phyloP scores from a whole-genome alignment of 1,140 invertebrate species.

The Rhagoletis pomonella region DNA sequence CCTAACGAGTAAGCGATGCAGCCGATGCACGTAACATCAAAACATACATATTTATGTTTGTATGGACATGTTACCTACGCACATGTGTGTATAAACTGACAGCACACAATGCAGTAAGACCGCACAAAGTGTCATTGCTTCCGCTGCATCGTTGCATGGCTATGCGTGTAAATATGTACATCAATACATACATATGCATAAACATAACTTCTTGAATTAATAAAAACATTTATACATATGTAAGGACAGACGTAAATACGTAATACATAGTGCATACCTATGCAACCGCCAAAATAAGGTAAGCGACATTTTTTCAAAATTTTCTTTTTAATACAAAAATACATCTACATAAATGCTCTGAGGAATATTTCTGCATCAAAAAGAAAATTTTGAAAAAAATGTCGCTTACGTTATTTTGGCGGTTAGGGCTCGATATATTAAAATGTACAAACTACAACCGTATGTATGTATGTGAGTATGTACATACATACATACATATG shows the following conservation, averaged over 20 bases:
- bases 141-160: neutral
- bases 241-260: neutral
- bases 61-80: neutral
- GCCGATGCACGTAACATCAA: neutral
- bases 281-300: neutral
- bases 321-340: too few relatives aligned
- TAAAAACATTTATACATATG: too few relatives aligned
- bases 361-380: too few relatives aligned
- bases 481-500: neutral
- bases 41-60: neutral
- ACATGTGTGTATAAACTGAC: neutral
- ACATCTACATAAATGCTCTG: too few relatives aligned
- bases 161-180: too few relatives aligned
- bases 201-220: too few relatives aligned
- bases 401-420: too few relatives aligned
- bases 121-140: slow-evolving; percentile 40
- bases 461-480: neutral
- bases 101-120: neutral
- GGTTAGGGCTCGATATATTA: too few relatives aligned
- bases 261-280: neutral
- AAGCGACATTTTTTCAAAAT: too few relatives aligned
- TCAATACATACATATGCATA: slow-evolving; percentile 7
- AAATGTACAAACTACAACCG: too few relatives aligned
- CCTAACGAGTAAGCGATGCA: too few relatives aligned
- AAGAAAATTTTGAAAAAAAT: too few relatives aligned